Base-by-base conservation (phyloP, 2,888 invertebrate genomes). In the Drosophila tripunctata region DNA sequence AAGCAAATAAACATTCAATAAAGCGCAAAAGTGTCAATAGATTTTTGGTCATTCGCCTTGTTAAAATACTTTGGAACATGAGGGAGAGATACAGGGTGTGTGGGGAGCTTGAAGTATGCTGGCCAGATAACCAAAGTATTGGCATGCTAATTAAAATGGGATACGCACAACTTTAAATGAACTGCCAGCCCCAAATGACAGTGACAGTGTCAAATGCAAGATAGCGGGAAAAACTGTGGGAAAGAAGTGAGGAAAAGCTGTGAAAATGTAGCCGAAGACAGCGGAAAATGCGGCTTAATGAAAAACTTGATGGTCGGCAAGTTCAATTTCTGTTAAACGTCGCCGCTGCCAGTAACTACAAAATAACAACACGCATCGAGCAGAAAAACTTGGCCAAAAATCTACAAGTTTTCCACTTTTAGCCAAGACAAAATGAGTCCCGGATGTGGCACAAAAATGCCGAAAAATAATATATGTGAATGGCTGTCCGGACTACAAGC, bases 1-100 rank as follows among this genome's bases (percentile, higher is more conserved):
- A 85, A 69, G 80, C 83, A 87, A 84, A 87, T 76, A 85, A 85
- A 85, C 85, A 76, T 74, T 67, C 79, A 85, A 87, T 83, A 82
- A 82, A 78, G 77, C 67, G 61, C 68, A 69, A 72, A 79, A 84
- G 67, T 84, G 87, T 84, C 85, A 81, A 85, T 84, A 80, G 84
- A 86, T 76, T 67, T 71, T 66, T 78, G 61, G 58, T 56, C 64
- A 65, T 38, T 60, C 72, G 40, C 48, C 52, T 36, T 36, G 12
- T 36, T 40, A 17, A 14, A 40, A n/a, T 21, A 27, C 30, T 10
- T 10, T 4, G 7, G 17, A 27, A 2, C 12, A 7, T 14, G 12
- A n/a, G 21, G 14, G 2, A 3, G 27, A 17, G 4, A 36, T 27
- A 12, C 1, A 19, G 14, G 8, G 5, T 10, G 3, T 8, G 0